phyloP scores from a whole-genome alignment of 2,888 invertebrate species.

The Heliconius sara region DNA sequence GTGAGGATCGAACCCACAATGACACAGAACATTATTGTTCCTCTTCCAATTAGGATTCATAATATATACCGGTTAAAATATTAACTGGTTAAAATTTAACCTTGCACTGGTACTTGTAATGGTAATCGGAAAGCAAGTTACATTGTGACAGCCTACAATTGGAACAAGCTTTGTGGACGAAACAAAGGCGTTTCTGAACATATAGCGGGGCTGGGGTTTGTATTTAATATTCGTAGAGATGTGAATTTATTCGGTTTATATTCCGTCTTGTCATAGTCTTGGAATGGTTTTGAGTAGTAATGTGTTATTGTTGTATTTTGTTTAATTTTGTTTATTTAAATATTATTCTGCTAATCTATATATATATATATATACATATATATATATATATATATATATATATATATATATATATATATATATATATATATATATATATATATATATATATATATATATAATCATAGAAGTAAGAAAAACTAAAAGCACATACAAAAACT shows the following conservation, averaged over 20 bases:
- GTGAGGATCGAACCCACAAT: too few species aligned
- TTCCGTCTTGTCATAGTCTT: conserved; percentile 13
- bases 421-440: too few species aligned
- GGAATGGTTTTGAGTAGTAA: neutral
- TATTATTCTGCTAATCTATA: neutral
- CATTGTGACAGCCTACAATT: conserved; percentile 64
- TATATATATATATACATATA: too few species aligned
- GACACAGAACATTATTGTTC: conserved; percentile 53
- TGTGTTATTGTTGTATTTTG: neutral
- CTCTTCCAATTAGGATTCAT: conserved; percentile 67
- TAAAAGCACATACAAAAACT: too few species aligned
- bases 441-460: too few species aligned
- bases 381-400: too few species aligned
- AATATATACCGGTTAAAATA: conserved; percentile 48
- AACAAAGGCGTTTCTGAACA: conserved; percentile 67
- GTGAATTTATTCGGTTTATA: conserved; percentile 4
- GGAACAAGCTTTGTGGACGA: conserved; percentile 66
- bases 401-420: too few species aligned
- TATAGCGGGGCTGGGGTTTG: conserved; percentile 10
- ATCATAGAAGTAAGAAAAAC: too few species aligned
- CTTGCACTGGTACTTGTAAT: conserved; percentile 58
- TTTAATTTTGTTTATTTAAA: neutral
- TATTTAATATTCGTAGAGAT: conserved; percentile 5
- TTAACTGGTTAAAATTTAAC: conserved; percentile 62
- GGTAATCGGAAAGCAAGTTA: conserved; percentile 69